phyloP scores from a whole-genome alignment of 2,888 invertebrate species.

The Portevinia maculata region DNA sequence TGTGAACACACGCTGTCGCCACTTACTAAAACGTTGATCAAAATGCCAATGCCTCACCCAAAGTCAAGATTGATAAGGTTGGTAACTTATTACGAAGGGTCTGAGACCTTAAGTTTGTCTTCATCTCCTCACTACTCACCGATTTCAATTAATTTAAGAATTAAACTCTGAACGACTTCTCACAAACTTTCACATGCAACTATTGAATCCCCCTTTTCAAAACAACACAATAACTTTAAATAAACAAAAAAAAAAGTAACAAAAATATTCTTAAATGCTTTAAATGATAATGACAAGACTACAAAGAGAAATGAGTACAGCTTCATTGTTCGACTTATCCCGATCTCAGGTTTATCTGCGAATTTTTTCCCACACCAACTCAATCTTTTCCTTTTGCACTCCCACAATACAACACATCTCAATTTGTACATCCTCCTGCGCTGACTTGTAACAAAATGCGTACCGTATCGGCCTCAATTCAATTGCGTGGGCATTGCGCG shows the following conservation, averaged over 20 bases:
- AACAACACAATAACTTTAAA: neutral
- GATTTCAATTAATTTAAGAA: too few species aligned
- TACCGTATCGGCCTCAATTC: constrained; percentile 63
- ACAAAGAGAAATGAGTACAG: constrained; percentile 28
- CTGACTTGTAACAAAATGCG: constrained; percentile 28
- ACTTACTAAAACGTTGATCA: too few species aligned
- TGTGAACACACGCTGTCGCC: too few species aligned
- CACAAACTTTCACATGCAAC: too few species aligned
- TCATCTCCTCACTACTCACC: too few species aligned
- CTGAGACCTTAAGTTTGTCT: too few species aligned
- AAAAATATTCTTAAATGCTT: constrained; percentile 5
- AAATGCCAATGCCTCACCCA: too few species aligned
- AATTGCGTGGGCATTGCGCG: constrained; percentile 65
- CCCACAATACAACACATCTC: neutral
- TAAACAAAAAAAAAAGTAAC: too few species aligned
- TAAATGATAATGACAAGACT: constrained; percentile 35
- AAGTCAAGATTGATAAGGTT: too few species aligned
- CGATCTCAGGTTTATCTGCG: constrained; percentile 34
- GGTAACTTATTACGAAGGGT: too few species aligned
- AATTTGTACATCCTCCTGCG: constrained; percentile 1
- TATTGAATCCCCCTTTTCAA: too few species aligned
- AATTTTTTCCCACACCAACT: constrained; percentile 54
- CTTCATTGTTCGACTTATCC: constrained; percentile 36
- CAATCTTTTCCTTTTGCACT: neutral
- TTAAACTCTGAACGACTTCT: too few species aligned